Evolutionary conservation across 1,140 invertebrate species (phyloP).

Genomic region (Luehdorfia chinensis): DNA sequence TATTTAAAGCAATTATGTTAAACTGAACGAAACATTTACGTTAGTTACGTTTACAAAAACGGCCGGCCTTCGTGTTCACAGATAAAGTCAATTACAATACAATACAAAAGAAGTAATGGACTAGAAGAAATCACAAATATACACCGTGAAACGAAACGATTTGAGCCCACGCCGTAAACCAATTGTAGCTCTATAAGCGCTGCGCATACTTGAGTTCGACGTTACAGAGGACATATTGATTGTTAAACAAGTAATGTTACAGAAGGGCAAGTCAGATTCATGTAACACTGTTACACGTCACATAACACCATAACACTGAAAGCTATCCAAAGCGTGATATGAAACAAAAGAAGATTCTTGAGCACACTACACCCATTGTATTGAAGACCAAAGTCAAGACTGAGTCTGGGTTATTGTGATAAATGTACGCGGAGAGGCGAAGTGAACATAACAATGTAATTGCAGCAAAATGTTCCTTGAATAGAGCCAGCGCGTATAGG

Average conservation of each 20-base stretch:
- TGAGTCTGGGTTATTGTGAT: constrained; percentile 60
- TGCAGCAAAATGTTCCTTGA: constrained; percentile 73
- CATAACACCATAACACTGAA: constrained; percentile 35
- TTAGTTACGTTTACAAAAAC: no score
- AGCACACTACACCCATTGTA: constrained; percentile 60
- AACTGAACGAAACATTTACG: no score
- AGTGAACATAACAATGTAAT: constrained; percentile 75
- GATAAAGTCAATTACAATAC: no score
- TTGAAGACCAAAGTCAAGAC: constrained; percentile 57
- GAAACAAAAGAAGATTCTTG: constrained; percentile 28
- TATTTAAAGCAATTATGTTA: no score
- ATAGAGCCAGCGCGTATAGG: constrained; percentile 57
- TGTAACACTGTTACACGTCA: constrained; percentile 47
- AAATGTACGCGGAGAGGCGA: constrained; percentile 59
- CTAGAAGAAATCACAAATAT: constrained; percentile 24
- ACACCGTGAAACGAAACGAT: constrained; percentile 70
- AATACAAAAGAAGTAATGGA: no score
- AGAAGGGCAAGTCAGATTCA: constrained; percentile 24
- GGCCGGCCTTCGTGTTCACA: no score
- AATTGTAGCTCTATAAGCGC: constrained; percentile 66
- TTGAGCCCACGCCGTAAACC: constrained; percentile 68
- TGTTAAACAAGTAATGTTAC: constrained; percentile 26
- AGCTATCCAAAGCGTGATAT: constrained; percentile 27
- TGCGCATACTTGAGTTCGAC: constrained; percentile 68
- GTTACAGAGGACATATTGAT: constrained; percentile 71